Evolutionary conservation across 2,888 invertebrate species (phyloP), one percentile per base, ranked within the genome.

Genomic region (Hypolimnas misippus): DNA sequence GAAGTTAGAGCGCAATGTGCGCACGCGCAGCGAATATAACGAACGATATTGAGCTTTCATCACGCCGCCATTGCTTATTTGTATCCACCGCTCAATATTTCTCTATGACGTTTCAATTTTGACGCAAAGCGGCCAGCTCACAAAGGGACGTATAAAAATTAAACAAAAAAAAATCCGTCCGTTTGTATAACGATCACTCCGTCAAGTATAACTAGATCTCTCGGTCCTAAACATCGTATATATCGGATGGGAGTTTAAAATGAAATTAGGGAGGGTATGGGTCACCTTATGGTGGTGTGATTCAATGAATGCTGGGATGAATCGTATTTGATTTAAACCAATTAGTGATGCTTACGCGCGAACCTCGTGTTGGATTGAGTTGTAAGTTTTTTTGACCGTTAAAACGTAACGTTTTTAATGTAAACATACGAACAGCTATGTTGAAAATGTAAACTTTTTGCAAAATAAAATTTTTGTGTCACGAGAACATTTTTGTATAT

Each of bases 261-360:
- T 57, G 59, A 52, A 52, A 19, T 25, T 25, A 60, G 66, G 67
- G 67, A 58, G 59, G 56, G 55, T 54, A 54, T 54, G 44, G 79
- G 38, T 77, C 82, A 57, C 25, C 17, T 52, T 76, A 74, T 19
- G 53, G 21, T 83, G 83, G 86, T 73, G 65, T 63, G 66, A 68
- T 57, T 65, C 63, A 75, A 76, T 77, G 77, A 82, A 77, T 81
- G 76, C 74, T 76, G 78, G 75, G 80, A 79, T 89, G 83, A 90
- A 87, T 86, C 77, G 73, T 83, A 81, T 89, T 88, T 88, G 83
- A 90, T 89, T 87, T 84, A 83, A 82, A 87, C 90, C 89, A 90
- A 91, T 90, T 91, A 91, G 89, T 77, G 78, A 88, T 86, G 91
- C 87, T 91, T 90, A 90, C 89, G 77, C 77, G 86, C 83, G 79